phyloP scores from a whole-genome alignment of 1,140 invertebrate species.

The Linepithema humile region DNA sequence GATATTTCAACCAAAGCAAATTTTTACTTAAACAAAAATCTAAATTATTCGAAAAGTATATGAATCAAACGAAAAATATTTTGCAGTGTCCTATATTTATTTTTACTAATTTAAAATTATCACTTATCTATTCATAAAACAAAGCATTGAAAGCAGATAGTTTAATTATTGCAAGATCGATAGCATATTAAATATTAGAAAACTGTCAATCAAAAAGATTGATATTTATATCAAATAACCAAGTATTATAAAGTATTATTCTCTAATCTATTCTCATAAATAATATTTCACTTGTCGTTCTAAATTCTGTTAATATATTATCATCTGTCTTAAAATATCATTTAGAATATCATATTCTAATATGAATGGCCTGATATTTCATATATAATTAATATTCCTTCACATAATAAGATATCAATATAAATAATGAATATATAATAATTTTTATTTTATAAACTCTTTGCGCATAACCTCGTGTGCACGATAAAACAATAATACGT shows the following conservation, averaged over 20 bases:
- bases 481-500: too few species aligned
- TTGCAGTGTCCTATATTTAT: neutral
- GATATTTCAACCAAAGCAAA: neutral
- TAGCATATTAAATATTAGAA: neutral
- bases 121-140: neutral
- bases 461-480: too few species aligned
- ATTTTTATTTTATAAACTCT: too few species aligned
- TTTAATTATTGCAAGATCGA: neutral
- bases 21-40: neutral
- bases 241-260: neutral
- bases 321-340: neutral
- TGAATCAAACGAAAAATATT: neutral
- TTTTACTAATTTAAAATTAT: neutral
- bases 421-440: too few species aligned
- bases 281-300: neutral
- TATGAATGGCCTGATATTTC: too few species aligned
- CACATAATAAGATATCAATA: too few species aligned
- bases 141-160: neutral
- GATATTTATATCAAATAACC: too few species aligned
- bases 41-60: neutral
- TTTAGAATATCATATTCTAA: too few species aligned
- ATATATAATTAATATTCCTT: too few species aligned
- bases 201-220: too few species aligned
- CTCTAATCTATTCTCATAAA: neutral
- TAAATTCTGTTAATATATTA: neutral